Evolutionary conservation across 2,113 vertebrate species (phyloP).

Genomic region (Seriola dumerili): DNA sequence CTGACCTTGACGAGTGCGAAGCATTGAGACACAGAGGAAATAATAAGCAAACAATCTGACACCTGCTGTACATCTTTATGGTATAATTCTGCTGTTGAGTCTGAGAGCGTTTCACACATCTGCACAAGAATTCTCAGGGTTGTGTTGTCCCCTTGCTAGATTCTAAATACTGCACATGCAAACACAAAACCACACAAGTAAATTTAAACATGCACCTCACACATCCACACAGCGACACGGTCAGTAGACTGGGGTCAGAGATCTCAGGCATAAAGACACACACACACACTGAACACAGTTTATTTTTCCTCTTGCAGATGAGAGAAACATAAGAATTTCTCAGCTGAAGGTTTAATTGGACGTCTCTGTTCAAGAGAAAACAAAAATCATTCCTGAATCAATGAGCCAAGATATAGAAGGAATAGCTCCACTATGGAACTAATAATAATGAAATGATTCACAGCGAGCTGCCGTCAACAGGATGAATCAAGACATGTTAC

Average conservation of each 20-base stretch:
- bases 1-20: conserved; percentile 31
- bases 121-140: background rate
- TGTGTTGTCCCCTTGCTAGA: background rate
- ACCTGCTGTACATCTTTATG: conserved; percentile 5
- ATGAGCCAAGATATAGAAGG: conserved; percentile 5
- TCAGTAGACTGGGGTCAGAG: background rate
- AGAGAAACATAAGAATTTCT: background rate
- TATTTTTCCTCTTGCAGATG: background rate
- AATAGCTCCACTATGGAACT: background rate
- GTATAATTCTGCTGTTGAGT: background rate
- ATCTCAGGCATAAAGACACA: background rate
- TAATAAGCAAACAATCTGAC: conserved; percentile 16
- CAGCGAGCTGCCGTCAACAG: background rate
- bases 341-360: background rate
- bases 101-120: conserved; percentile 10
- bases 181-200: conserved; percentile 17
- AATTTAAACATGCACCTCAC: background rate
- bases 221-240: background rate
- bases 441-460: background rate
- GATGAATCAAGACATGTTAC: background rate
- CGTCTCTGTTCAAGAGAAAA: background rate
- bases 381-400: background rate
- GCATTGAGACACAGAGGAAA: conserved; percentile 18
- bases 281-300: background rate
- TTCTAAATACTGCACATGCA: background rate